These are phyloP conservation scores for Eubucco bourcierii DNA, from an alignment of 2,113 vertebrate genomes.

Conservation along the genomic window DNA sequence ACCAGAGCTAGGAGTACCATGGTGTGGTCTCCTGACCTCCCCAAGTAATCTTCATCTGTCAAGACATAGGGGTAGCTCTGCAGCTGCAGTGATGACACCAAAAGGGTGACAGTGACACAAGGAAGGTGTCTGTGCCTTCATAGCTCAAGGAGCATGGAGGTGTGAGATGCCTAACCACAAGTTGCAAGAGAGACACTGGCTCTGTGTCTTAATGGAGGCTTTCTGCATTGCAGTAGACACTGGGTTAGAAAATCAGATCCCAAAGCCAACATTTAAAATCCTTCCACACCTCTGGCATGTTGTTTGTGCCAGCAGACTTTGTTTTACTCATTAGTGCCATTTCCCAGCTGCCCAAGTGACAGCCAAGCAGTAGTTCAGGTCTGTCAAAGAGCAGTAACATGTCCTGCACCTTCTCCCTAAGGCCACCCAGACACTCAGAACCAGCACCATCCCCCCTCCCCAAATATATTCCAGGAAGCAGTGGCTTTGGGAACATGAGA, in stretches of 20 bases:
- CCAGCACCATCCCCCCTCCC: not conserved
- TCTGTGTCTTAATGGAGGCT: not conserved
- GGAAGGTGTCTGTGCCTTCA: rapidly evolving
- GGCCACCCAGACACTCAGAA: not conserved
- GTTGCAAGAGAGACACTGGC: not conserved
- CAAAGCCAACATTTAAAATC: not conserved
- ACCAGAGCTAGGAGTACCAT: not conserved
- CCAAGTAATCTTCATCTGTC: not conserved
- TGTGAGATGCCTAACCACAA: not conserved
- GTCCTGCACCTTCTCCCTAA: not conserved
- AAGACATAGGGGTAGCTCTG: not conserved
- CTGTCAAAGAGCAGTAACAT: not conserved
- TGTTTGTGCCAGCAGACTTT: not conserved
- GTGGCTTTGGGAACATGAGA: conserved; percentile 13
- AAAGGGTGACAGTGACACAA: not conserved
- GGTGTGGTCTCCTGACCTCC: not conserved
- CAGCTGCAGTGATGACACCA: not conserved
- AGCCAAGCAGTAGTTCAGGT: not conserved
- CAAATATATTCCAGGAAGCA: not conserved
- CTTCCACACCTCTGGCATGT: not conserved
- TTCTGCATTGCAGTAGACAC: not conserved
- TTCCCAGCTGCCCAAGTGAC: not conserved
- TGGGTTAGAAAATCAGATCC: not conserved
- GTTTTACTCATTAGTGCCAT: not conserved
- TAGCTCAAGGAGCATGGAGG: not conserved